Evolutionary conservation across 2,113 vertebrate genomes (phyloP).

Genomic region (Platanista minor): DNA sequence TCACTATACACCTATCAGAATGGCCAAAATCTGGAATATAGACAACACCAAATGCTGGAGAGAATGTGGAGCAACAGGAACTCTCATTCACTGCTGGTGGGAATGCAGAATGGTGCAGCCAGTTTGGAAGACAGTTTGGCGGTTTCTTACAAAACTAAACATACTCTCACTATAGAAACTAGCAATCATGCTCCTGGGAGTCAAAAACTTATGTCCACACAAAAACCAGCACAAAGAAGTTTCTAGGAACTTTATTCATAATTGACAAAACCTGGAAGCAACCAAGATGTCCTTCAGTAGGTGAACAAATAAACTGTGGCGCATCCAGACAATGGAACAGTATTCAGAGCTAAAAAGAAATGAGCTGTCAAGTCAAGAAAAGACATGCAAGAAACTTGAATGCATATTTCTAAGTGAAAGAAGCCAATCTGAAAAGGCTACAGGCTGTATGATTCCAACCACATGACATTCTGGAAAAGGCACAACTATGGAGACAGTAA

Average conservation of each 20-base stretch:
- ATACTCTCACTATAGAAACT: too few relatives aligned
- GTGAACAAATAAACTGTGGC: background rate
- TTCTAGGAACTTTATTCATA: background rate
- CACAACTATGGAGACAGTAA: background rate
- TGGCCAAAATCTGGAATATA: background rate
- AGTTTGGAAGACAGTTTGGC: too few relatives aligned
- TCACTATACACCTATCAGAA: background rate
- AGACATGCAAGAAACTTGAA: background rate
- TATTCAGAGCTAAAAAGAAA: background rate
- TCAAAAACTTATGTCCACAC: too few relatives aligned
- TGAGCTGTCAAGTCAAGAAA: background rate
- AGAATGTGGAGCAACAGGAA: background rate
- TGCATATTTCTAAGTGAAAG: background rate
- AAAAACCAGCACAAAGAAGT: background rate
- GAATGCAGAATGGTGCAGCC: fast-evolving
- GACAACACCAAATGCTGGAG: fast-evolving
- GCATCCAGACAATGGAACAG: background rate
- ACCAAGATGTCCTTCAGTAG: background rate
- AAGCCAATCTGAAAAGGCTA: background rate
- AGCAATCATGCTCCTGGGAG: too few relatives aligned
- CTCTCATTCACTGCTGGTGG: background rate
- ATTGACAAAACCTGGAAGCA: background rate
- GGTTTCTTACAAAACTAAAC: background rate
- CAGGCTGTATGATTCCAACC: background rate
- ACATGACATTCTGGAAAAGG: background rate